phyloP scores from a whole-genome alignment of 2,797 vertebrate genomes.

The Coracias cyanogaster region DNA sequence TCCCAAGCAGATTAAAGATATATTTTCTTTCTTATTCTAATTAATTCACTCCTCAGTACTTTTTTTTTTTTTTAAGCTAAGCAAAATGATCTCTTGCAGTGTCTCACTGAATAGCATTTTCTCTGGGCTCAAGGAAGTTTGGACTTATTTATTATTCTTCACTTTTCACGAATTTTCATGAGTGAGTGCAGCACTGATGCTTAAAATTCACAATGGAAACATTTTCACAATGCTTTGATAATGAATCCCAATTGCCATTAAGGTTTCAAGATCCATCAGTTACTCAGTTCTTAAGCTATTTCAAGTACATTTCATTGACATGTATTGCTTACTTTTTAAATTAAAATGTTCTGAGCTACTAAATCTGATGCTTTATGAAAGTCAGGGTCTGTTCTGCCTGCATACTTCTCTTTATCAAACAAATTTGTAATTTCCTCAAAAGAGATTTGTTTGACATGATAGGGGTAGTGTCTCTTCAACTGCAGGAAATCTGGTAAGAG shows the following conservation, averaged over 20 bases:
- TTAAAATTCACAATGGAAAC: background rate
- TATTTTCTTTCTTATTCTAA: conserved; percentile 27
- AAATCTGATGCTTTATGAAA: background rate
- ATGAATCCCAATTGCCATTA: background rate
- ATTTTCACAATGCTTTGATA: background rate
- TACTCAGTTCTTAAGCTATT: background rate
- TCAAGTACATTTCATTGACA: background rate
- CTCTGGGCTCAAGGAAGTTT: background rate
- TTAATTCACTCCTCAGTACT: background rate
- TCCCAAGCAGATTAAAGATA: conserved; percentile 24
- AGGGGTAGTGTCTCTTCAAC: background rate
- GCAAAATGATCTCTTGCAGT: background rate
- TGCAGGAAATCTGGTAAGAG: background rate
- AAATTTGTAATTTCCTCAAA: background rate
- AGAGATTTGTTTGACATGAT: background rate
- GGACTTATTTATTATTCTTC: background rate
- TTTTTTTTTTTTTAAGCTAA: background rate
- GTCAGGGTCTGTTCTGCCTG: background rate
- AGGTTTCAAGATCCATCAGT: background rate
- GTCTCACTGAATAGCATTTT: background rate
- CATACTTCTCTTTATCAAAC: background rate
- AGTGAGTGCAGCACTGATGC: background rate
- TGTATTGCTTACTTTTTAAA: background rate
- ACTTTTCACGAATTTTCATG: background rate
- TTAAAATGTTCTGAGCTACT: background rate